Conservation (phyloP, 1,140 invertebrate species). For the Wasmannia auropunctata region DNA sequence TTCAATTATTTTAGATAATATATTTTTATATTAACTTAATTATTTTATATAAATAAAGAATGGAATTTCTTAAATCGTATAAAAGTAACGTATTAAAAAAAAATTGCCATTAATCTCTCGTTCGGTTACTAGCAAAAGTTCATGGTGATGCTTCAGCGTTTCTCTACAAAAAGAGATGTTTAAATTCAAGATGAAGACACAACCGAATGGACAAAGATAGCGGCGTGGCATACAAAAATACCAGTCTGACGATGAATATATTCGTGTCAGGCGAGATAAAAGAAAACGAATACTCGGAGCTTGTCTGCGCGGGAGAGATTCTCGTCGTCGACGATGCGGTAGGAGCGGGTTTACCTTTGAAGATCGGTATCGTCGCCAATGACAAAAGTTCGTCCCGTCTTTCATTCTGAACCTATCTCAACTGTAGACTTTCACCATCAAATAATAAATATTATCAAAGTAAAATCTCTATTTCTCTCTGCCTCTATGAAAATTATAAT, state of each 20-base stretch:
- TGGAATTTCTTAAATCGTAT: neutral
- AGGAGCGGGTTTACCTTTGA: slow-evolving; percentile 55
- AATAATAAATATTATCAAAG: slow-evolving; percentile 12
- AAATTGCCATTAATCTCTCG: too few relatives aligned
- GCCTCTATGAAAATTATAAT: neutral
- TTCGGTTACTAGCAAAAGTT: slow-evolving; percentile 15
- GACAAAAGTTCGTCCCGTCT: slow-evolving; percentile 47
- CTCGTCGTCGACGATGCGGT: slow-evolving; percentile 35
- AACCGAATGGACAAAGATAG: slow-evolving; percentile 31
- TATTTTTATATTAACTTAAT: neutral
- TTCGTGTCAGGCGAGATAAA: slow-evolving; percentile 50
- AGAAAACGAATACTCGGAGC: slow-evolving; percentile 48
- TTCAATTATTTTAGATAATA: neutral
- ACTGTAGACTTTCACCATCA: slow-evolving; percentile 12
- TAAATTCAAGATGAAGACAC: slow-evolving; percentile 26
- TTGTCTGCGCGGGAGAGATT: slow-evolving; percentile 44
- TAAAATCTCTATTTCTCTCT: neutral
- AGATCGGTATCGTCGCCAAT: slow-evolving; percentile 48
- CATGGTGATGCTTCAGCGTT: neutral
- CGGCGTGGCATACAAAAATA: slow-evolving; percentile 39
- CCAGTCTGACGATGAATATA: slow-evolving; percentile 50
- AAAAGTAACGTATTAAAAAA: neutral
- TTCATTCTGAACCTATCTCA: slow-evolving; percentile 50
- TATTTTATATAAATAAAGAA: neutral
- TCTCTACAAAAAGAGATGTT: slow-evolving; percentile 18